phyloP scores from a whole-genome alignment of 2,888 invertebrate species.

The Lacanobia wlatinum region DNA sequence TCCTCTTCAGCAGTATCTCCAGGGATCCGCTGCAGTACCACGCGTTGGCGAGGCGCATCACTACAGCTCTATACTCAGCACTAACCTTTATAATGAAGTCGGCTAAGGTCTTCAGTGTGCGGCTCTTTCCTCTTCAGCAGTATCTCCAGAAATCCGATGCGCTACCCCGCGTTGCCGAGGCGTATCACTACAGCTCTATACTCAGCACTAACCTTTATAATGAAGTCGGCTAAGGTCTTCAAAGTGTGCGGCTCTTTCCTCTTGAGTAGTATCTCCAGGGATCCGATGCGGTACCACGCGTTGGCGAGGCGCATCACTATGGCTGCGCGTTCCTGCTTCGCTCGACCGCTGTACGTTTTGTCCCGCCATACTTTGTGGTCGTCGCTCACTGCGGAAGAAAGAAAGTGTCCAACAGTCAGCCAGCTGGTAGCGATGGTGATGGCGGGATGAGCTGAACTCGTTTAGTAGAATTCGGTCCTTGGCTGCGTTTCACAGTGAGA shows the following conservation, averaged over 20 bases:
- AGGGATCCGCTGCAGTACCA: slow-evolving; percentile 92
- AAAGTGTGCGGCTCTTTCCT: slow-evolving; percentile 88
- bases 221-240: slow-evolving; percentile 87
- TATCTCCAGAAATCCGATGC: slow-evolving; percentile 92
- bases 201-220: slow-evolving; percentile 85
- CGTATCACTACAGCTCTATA: slow-evolving; percentile 90
- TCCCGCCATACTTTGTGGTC: slow-evolving; percentile 91
- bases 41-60: slow-evolving; percentile 90
- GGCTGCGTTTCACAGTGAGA: no score
- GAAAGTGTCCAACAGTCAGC: no score
- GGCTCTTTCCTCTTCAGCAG: slow-evolving; percentile 87
- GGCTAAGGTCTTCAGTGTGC: slow-evolving; percentile 82
- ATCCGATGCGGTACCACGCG: slow-evolving; percentile 92
- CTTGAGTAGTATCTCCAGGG: slow-evolving; percentile 91
- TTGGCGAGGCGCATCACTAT: slow-evolving; percentile 90
- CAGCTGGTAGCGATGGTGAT: no score
- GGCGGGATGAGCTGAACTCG: no score
- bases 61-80: no score
- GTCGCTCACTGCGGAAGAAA: slow-evolving; percentile 80
- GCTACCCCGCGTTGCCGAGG: slow-evolving; percentile 90
- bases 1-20: slow-evolving; percentile 90
- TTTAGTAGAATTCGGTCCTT: no score
- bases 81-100: slow-evolving; percentile 89
- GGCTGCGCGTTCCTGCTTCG: slow-evolving; percentile 89
- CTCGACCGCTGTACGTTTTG: slow-evolving; percentile 90